Base-by-base conservation (phyloP, 2,888 invertebrate species). In the Ormyrus nitidulus region DNA sequence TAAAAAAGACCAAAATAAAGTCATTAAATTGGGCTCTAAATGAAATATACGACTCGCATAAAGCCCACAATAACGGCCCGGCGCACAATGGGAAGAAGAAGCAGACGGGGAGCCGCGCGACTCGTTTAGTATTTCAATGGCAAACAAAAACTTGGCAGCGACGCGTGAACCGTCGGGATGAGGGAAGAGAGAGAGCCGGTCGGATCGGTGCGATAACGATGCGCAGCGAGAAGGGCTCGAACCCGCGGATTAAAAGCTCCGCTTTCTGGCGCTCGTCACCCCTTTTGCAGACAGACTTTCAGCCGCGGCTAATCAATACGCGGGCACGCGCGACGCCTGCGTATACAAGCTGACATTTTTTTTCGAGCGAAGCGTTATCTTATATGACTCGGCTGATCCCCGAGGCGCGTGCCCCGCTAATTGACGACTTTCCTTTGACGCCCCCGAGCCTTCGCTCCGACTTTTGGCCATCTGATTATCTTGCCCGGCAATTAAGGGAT, bases 1-100 rank as follows among this genome's bases (percentile, higher is more conserved):
- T 49, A 49, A n/a, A 11, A 0, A 44, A 64, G 13, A 11, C 34
- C 34, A 13, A 49, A 54, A 34, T 69, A 46, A 8, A 2, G 46
- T 13, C 54, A 69, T 69, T 69, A 69, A 69, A 11, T 46, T 46
- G 10, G 7, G 34, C 53, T 56, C 19, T 46, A 59, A 71, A 71
- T 71, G 49, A 59, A 69, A 69, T 46, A 68, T 46, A 10, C 34
- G 34, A 34, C 34, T 34, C 34, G 34, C 34, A 34, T 34, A 34
- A 34, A 34, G 34, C n/a, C n/a, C 58, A 48, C 70, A 70, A 70
- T 58, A 49, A 84, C 84, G 84, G 84, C 84, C 83, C 80, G 82
- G 81, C 34, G 79, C 80, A 82, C 81, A 46, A n/a, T 5, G 48
- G 51, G 13, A 34, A 54, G 54, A 58, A 34, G 56, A 44, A 46